These are phyloP conservation scores for Helogale parvula DNA, from an alignment of 2,113 vertebrate species.

Conservation along the genomic window DNA sequence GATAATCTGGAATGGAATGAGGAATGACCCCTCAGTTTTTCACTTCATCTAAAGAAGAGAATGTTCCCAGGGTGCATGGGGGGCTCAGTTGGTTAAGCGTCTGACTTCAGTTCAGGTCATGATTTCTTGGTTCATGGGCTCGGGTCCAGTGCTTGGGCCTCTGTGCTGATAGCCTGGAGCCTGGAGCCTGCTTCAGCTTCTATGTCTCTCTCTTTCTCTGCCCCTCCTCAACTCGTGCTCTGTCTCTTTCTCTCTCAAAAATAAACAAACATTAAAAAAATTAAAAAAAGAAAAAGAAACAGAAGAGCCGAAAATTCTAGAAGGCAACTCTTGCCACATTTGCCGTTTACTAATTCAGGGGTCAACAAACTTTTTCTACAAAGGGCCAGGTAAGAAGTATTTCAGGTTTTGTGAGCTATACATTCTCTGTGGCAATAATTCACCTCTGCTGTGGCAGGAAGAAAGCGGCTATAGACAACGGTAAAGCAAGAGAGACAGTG, in stretches of 20 bases:
- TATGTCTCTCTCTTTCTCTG: too few species aligned
- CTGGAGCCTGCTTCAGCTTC: too few species aligned
- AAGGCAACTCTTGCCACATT: not conserved
- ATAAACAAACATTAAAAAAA: too few species aligned
- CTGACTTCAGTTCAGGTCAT: too few species aligned
- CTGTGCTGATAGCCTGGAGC: too few species aligned
- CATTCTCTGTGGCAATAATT: not conserved
- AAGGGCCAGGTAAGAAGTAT: not conserved
- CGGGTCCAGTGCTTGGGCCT: too few species aligned
- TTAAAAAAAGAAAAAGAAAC: too few species aligned
- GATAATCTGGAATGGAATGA: not conserved
- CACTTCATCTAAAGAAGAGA: not conserved
- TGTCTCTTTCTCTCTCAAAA: too few species aligned
- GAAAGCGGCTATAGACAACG: not conserved
- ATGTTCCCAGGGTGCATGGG: too few species aligned
- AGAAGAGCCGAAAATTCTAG: not conserved
- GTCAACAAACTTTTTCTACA: not conserved
- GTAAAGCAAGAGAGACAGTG: accelerated
- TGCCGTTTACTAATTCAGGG: not conserved
- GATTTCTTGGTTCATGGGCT: too few species aligned
- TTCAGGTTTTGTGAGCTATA: not conserved
- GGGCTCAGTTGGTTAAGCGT: too few species aligned
- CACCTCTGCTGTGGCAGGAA: not conserved
- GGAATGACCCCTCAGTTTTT: not conserved
- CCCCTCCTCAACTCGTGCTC: too few species aligned